Base-by-base conservation (phyloP, 1,140 invertebrate species). In the Achatina immaculata region DNA sequence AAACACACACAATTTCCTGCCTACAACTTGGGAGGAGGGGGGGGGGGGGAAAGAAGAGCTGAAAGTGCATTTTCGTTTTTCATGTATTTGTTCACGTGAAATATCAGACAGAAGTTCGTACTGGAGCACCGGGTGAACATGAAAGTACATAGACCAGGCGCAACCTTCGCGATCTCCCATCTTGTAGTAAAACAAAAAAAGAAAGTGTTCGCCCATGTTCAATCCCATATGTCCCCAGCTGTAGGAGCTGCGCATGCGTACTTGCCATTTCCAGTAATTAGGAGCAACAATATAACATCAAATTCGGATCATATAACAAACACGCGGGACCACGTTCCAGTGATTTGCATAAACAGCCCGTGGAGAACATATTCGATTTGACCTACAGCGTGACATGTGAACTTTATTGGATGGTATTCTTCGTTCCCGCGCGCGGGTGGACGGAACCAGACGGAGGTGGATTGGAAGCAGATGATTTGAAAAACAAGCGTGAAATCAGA, bases 241-340 rank as follows among this genome's bases (percentile, higher is more conserved):
- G 51, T n/a, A 14, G 19, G 45, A 55, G 51, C 11, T 2, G 51
- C 51, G 24, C 51, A 24, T n/a, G 51, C 51, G n/a, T 62, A 4
- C 31, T 31, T 62, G 58, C 31, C 58, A 62, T 31, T 31, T 28
- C 21, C 58, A 7, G 4, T 28, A 9, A 62, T 62, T 62, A 62
- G 58, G 58, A 31, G 31, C 58, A 62, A 62, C n/a, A 62, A 34
- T 28, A 31, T 28, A 62, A 62, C 58, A 62, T 62, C n/a, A 62
- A 62, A 62, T 62, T 31, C 58, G n/a, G 28, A 31, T 31, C n/a
- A 34, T 31, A 62, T 31, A 62, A 31, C 58, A 62, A 62, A 31
- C n/a, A 62, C 58, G 28, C 2, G 4, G 58, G 31, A n/a, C 58
- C 31, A 62, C 31, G 31, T 4, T 6, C 28, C 28, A 16, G n/a